phyloP scores from a whole-genome alignment of 2,888 invertebrate genomes.

The Lumbricus terrestris region DNA sequence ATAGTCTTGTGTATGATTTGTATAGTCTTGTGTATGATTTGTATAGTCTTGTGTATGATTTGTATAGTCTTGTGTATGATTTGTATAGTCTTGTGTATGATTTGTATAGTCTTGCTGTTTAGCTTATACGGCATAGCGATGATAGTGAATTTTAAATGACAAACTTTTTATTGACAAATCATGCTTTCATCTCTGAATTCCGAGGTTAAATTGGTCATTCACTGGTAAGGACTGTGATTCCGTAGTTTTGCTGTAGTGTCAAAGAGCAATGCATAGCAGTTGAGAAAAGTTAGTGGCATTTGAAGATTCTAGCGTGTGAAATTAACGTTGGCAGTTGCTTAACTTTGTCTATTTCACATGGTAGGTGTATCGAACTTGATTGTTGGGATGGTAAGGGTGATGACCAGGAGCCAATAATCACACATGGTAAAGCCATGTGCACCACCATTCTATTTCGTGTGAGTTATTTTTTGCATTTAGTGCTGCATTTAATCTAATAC shows the following conservation, averaged over 20 bases:
- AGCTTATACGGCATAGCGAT: background rate
- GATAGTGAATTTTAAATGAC: background rate
- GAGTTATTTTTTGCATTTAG: conserved; percentile 36
- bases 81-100: no score
- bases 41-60: no score
- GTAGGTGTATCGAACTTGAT: conserved; percentile 94
- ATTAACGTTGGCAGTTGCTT: background rate
- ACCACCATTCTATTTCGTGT: conserved; percentile 95
- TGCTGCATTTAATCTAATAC: background rate
- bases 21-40: no score
- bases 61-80: no score
- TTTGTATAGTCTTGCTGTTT: no score
- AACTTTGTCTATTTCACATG: background rate
- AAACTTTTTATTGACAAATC: background rate
- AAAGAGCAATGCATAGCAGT: background rate
- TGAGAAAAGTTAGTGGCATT: background rate
- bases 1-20: no score
- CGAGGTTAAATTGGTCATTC: background rate
- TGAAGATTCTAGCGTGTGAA: background rate
- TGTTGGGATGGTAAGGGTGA: conserved; percentile 98
- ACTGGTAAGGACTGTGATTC: no score
- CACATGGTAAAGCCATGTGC: conserved; percentile 99
- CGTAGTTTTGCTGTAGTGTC: no score
- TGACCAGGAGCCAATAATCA: conserved; percentile 98
- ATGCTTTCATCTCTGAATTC: background rate